phyloP scores from a whole-genome alignment of 2,113 vertebrate species.

The Mormoops blainvillei region DNA sequence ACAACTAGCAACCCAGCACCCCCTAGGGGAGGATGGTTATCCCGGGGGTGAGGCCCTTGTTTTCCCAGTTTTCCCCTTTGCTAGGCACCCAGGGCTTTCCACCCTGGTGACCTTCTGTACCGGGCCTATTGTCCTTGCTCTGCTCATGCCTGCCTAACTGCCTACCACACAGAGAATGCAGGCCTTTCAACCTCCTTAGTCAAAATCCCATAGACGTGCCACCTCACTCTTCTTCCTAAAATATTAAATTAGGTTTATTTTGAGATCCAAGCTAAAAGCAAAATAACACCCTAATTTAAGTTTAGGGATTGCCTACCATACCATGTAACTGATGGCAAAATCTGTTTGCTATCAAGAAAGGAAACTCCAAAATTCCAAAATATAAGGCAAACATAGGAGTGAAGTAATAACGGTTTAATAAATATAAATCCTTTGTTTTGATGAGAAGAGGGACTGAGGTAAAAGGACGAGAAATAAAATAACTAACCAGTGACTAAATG shows the following conservation, averaged over 20 bases:
- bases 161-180: background rate
- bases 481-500: background rate
- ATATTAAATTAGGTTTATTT: background rate
- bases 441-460: background rate
- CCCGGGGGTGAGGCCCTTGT: too few relatives aligned
- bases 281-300: background rate
- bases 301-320: background rate
- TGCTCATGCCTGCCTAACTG: too few relatives aligned
- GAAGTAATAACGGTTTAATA: background rate
- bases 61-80: too few relatives aligned
- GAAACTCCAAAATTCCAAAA: background rate
- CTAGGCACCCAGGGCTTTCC: too few relatives aligned
- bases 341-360: background rate
- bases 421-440: background rate
- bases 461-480: conserved; percentile 10
- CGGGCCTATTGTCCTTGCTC: too few relatives aligned
- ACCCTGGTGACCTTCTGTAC: too few relatives aligned
- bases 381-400: background rate
- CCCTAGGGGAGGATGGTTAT: too few relatives aligned
- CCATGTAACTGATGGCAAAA: background rate
- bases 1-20: too few relatives aligned
- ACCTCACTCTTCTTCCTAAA: background rate
- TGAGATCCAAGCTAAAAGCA: background rate
- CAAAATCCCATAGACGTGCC: background rate
- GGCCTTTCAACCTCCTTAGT: background rate